Evolutionary conservation across 2,888 invertebrate genomes (phyloP).

Genomic region (Chrysina gloriosa): DNA sequence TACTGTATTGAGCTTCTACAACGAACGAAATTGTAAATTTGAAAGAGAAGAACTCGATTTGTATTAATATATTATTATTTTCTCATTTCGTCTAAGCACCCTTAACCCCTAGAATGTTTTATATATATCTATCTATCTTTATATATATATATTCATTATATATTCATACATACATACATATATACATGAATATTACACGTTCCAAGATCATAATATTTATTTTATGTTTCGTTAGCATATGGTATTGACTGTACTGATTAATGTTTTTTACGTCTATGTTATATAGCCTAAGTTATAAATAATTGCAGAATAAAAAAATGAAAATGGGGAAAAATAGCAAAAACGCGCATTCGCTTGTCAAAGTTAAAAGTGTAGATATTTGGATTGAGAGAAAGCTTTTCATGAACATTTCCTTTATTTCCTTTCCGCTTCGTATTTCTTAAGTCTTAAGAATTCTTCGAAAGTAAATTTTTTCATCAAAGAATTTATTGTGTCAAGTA

Average conservation of each 20-base stretch:
- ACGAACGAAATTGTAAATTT: not conserved
- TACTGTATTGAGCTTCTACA: conserved; percentile 17
- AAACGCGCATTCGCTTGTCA: conserved; percentile 10
- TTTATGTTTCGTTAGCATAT: conserved; percentile 38
- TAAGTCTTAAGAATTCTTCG: not conserved
- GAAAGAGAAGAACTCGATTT: not conserved
- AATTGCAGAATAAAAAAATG: not conserved
- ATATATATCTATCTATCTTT: not conserved
- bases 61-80: not conserved
- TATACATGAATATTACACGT: conserved; percentile 34
- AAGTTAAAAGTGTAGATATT: conserved; percentile 1
- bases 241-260: conserved; percentile 19
- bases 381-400: conserved; percentile 8
- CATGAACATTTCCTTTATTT: conserved; percentile 11
- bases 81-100: not conserved
- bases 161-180: conserved; percentile 37
- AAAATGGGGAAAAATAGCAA: conserved; percentile 19
- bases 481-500: conserved; percentile 32
- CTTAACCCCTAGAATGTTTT: conserved; percentile 21
- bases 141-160: conserved; percentile 21
- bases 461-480: not conserved
- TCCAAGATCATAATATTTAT: conserved; percentile 37
- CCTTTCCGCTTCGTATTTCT: not conserved
- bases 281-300: conserved; percentile 5
- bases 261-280: not conserved